Base-by-base conservation (phyloP, 2,888 invertebrate species). In the Dorcus hopei region DNA sequence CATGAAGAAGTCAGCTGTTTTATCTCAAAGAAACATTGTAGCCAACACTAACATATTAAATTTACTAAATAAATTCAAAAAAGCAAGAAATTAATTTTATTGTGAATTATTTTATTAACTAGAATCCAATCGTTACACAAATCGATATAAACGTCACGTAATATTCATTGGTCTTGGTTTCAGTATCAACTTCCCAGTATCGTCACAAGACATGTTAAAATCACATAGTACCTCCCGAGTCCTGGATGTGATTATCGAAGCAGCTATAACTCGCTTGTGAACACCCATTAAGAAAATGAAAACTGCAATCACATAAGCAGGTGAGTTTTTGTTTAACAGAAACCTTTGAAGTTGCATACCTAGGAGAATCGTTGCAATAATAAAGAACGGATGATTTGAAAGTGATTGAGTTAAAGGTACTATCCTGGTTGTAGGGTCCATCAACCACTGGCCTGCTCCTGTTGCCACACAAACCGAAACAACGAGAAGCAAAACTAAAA, bases 151-250 rank as follows among this genome's bases (percentile, higher is more conserved):
- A 62, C 67, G 73, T 77, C 77, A 79, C 57, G 78, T 77, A 65
- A 76, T 72, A 65, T 74, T 77, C 47, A 77, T 84, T 43, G 93
- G 94, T 59, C 94, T 80, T 1, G 96, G 97, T 77, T 95, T 95
- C 39, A 97, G 81, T 71, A 97, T 97, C 50, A 97, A 83, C 80
- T 96, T 96, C 58, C 97, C 97, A 38, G 95, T 95, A 75, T 97
- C 96, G 75, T 97, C 97, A 79, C 97, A 97, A 23, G 95, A 95
- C 96, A 97, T 97, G 79, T 97, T 97, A 79, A 96, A 97, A 79
- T 97, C 97, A 45, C 90, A 89, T 54, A 97, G 83, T 1, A 97
- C 96, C 52, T 87, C 88, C 59, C 97, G 83, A 47, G 95, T 95
- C 64, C 97, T 83, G 0, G 95, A 90, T 0, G 96, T 95, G 68